Evolutionary conservation across 2,113 vertebrate genomes (phyloP).

Genomic region (Brachyhypopomus occidentalis): DNA sequence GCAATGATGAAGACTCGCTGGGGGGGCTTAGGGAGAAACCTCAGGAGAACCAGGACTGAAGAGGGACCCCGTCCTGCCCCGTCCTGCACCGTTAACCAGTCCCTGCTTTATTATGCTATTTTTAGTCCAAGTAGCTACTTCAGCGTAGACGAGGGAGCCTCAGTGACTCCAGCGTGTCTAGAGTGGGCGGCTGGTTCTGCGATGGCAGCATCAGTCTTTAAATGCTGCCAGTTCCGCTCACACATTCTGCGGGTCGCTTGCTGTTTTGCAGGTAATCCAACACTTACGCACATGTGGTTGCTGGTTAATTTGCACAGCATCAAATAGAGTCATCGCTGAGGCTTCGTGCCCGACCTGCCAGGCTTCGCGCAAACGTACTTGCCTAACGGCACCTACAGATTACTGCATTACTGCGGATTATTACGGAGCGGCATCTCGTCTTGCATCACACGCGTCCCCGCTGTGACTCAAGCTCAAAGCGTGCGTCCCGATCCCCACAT

Average conservation of each 20-base stretch:
- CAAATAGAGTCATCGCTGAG: neutral
- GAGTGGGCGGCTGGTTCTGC: too few species aligned
- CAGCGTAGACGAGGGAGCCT: too few species aligned
- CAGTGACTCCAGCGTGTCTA: too few species aligned
- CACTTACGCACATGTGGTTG: neutral
- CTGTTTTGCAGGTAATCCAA: neutral
- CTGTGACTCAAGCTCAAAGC: slow-evolving; percentile 7
- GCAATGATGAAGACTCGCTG: too few species aligned
- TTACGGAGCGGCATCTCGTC: neutral
- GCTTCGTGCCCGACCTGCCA: neutral
- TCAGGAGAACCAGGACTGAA: too few species aligned
- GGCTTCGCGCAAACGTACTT: neutral
- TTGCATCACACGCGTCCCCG: slow-evolving; percentile 4
- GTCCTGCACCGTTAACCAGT: too few species aligned
- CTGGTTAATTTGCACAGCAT: slow-evolving; percentile 1
- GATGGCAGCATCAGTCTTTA: neutral
- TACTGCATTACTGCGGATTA: slow-evolving; percentile 1
- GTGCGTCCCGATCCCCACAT: neutral
- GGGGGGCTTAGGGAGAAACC: too few species aligned
- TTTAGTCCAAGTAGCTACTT: too few species aligned
- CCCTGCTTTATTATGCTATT: too few species aligned
- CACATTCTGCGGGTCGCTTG: neutral
- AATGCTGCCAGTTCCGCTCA: neutral
- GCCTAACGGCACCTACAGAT: neutral
- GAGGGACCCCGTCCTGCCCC: too few species aligned